These are phyloP conservation scores for Fukomys damarensis DNA, from an alignment of 2,113 vertebrate species.

Conservation along the genomic window DNA sequence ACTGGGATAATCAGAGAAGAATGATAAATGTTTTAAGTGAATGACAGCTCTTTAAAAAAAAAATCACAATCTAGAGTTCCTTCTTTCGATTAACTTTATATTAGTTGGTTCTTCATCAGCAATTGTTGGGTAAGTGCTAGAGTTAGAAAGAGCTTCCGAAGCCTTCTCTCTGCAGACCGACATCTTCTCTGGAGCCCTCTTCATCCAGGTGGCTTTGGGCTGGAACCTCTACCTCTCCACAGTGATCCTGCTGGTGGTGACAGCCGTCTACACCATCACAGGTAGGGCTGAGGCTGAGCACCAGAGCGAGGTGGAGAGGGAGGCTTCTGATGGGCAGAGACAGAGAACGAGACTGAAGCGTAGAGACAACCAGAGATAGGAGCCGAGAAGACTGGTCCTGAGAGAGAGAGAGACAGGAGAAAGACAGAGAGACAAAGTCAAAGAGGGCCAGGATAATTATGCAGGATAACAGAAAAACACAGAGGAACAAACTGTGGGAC, in stretches of 20 bases:
- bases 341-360: background rate
- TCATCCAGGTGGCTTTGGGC: slow-evolving; percentile 93
- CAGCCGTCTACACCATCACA: slow-evolving; percentile 93
- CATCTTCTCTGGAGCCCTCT: slow-evolving; percentile 95
- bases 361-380: background rate
- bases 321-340: background rate
- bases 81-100: background rate
- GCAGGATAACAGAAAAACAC: background rate
- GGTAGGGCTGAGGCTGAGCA: slow-evolving; percentile 84
- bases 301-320: background rate
- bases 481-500: background rate
- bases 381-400: background rate
- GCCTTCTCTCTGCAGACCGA: slow-evolving; percentile 89
- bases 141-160: background rate
- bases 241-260: slow-evolving; percentile 91
- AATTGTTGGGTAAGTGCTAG: background rate
- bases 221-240: slow-evolving; percentile 96
- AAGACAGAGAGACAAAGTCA: background rate
- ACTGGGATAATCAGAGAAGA: background rate
- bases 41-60: background rate
- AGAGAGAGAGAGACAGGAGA: background rate
- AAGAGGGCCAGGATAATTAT: background rate
- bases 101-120: background rate
- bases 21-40: background rate
- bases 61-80: background rate